Conservation (phyloP, 2,113 vertebrate genomes). For the Syngnathus scovelli region DNA sequence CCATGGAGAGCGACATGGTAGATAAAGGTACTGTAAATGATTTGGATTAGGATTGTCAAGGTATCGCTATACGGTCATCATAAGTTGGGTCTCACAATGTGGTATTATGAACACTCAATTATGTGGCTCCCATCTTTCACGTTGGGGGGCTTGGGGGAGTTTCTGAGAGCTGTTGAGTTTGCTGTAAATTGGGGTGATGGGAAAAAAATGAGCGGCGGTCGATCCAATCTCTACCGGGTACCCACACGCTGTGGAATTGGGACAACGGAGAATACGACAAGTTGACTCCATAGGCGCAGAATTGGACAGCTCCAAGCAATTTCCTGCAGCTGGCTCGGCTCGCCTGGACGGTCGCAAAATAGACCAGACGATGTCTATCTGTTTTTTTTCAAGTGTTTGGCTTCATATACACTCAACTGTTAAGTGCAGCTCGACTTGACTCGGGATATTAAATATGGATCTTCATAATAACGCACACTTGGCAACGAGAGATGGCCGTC, state of each 20-base stretch:
- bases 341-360: neutral
- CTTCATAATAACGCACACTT: neutral
- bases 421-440: neutral
- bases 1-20: too few relatives aligned
- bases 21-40: too few relatives aligned
- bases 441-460: constrained; percentile 1
- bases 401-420: neutral
- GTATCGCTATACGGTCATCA: too few relatives aligned
- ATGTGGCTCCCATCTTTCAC: too few relatives aligned
- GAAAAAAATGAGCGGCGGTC: neutral
- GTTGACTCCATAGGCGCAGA: neutral
- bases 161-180: neutral
- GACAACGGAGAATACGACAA: neutral
- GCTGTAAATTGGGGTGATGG: neutral
- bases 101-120: too few relatives aligned
- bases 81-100: too few relatives aligned
- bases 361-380: neutral
- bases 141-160: too few relatives aligned
- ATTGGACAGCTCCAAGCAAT: neutral
- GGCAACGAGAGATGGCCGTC: neutral
- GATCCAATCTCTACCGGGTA: neutral
- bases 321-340: neutral
- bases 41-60: too few relatives aligned
- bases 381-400: neutral
- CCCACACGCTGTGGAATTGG: neutral